Evolutionary conservation across 1,140 invertebrate genomes (phyloP), one percentile per base, ranked within the genome.

Genomic region (Pseudomyrmex concolor): DNA sequence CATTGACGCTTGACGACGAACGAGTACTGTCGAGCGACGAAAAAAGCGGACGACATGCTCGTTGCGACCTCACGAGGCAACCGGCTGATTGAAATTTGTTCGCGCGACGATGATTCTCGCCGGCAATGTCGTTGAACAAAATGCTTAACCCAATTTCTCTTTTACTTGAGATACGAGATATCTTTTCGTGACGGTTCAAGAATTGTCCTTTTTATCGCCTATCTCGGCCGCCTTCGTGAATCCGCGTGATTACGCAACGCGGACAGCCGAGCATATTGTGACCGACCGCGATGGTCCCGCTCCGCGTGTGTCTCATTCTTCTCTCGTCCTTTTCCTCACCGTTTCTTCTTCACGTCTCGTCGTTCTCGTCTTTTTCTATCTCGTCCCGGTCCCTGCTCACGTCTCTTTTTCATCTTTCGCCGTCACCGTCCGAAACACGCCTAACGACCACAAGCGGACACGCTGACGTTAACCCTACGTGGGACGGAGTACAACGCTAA

Each of bases 101-200:
- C 68, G 78, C 43, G 70, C 78, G 67, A 73, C 50, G 9, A 74
- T n/a, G 55, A 54, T 51, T 57, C 51, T 43, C 55, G 45, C 43
- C 51, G 48, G 51, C 84, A 85, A 86, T 87, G 86, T 86, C 63
- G 71, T 90, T 81, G 22, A 85, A 85, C 83, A 63, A 86, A 74
- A 80, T 54, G 73, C 25, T 74, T 87, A 90, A 90, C 89, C 91
- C 72, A 91, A 90, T 92, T 92, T 92, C 86, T 90, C 86, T 86
- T 34, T 34, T 84, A 87, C 89, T 88, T 70, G 60, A 86, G 89
- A 92, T 92, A 92, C 70, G 83, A 72, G 84, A 88, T 91, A 92
- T 92, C 91, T 91, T 84, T 84, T 89, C 88, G 91, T 80, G 82
- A 90, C 87, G 91, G 91, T 91, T 92, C 90, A 91, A 90, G 87